These are phyloP conservation scores for Tyto alba DNA, from an alignment of 2,113 vertebrate genomes.

Conservation along the genomic window DNA sequence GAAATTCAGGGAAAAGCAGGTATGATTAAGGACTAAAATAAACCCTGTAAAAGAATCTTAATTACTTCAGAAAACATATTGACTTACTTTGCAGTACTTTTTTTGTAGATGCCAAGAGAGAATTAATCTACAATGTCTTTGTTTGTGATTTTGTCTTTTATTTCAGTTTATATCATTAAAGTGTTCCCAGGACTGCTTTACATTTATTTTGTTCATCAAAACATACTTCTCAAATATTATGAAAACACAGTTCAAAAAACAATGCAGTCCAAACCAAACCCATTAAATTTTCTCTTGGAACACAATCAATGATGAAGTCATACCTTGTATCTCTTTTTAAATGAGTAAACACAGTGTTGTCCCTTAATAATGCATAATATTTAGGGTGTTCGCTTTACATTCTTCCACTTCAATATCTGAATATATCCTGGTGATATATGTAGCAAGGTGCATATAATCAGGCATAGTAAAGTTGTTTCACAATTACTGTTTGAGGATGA, in stretches of 20 bases:
- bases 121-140: slow-evolving; percentile 55
- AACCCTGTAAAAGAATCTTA: slow-evolving; percentile 49
- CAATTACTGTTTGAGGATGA: neutral
- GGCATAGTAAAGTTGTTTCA: neutral
- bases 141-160: slow-evolving; percentile 66
- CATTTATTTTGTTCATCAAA: slow-evolving; percentile 49
- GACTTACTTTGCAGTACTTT: slow-evolving; percentile 59
- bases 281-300: neutral
- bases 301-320: neutral
- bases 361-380: neutral
- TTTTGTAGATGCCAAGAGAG: slow-evolving; percentile 60
- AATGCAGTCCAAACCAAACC: neutral
- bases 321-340: neutral
- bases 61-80: slow-evolving; percentile 64
- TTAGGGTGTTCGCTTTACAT: neutral
- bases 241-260: slow-evolving; percentile 13
- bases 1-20: slow-evolving; percentile 43
- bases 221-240: slow-evolving; percentile 47
- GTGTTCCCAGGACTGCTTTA: slow-evolving; percentile 60
- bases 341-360: neutral
- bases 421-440: neutral
- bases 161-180: slow-evolving; percentile 70
- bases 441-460: neutral
- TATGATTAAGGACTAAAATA: slow-evolving; percentile 55
- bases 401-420: neutral